These are phyloP conservation scores for Limenitis camilla DNA, from an alignment of 2,888 invertebrate genomes.

Conservation along the genomic window DNA sequence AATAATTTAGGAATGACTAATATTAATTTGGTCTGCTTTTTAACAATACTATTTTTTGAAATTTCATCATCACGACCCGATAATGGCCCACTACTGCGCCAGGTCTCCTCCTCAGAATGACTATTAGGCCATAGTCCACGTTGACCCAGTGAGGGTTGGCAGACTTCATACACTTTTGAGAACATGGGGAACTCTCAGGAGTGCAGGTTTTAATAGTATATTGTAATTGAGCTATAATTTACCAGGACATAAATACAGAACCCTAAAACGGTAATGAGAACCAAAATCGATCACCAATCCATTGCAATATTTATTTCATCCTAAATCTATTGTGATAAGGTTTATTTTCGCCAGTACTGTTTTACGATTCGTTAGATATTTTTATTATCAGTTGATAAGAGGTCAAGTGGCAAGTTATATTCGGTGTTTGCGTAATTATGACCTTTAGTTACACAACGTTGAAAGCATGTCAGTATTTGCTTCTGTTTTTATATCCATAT, in stretches of 20 bases:
- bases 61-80: too few species aligned
- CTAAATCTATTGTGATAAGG: neutral
- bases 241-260: neutral
- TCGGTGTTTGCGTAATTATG: conserved; percentile 19
- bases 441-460: conserved; percentile 19
- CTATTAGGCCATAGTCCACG: too few species aligned
- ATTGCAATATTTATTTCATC: neutral
- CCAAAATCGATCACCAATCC: too few species aligned
- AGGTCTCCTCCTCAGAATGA: too few species aligned
- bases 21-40: too few species aligned
- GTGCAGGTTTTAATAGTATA: too few species aligned
- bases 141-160: too few species aligned
- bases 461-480: conserved; percentile 13
- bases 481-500: conserved; percentile 16
- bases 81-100: too few species aligned
- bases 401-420: conserved; percentile 20
- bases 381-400: conserved; percentile 18
- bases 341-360: neutral
- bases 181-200: too few species aligned
- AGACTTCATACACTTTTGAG: too few species aligned
- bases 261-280: neutral
- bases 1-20: too few species aligned
- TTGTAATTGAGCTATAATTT: neutral
- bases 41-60: too few species aligned
- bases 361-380: conserved; percentile 3